Conservation (phyloP, 2,888 invertebrate genomes). For the Chalcis sispes region DNA sequence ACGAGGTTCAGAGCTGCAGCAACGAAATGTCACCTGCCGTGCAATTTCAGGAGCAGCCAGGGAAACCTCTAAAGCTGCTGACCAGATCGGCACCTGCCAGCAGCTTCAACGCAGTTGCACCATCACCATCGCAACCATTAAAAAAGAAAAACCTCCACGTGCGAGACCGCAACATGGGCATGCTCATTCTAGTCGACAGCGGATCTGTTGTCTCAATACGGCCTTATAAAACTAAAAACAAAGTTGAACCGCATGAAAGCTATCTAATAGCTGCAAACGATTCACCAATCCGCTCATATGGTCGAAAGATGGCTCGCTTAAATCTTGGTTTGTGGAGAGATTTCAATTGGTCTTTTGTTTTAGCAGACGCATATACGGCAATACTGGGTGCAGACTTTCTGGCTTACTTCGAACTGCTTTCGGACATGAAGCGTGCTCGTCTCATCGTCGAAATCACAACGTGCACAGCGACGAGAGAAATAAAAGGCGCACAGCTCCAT, state of each 20-base stretch:
- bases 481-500: not conserved
- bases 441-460: not conserved
- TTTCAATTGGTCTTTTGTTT: not conserved
- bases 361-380: not conserved
- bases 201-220: slow-evolving; percentile 4
- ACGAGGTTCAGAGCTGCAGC: slow-evolving; percentile 31
- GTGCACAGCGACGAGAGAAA: not conserved
- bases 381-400: slow-evolving; percentile 1
- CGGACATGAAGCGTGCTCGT: too few relatives aligned
- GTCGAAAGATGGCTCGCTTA: not conserved
- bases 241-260: too few relatives aligned
- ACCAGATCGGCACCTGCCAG: too few relatives aligned
- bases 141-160: not conserved
- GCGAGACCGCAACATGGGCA: not conserved
- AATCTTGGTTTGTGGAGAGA: not conserved
- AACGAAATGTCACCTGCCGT: slow-evolving; percentile 28
- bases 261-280: not conserved
- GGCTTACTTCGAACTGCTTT: not conserved
- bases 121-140: not conserved
- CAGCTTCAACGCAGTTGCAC: too few relatives aligned
- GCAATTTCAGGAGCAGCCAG: too few relatives aligned
- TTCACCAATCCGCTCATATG: not conserved
- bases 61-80: not conserved
- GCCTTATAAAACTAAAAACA: not conserved
- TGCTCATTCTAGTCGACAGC: not conserved